Conservation (phyloP, 2,888 invertebrate genomes). For the Dastarcus helophoroides region DNA sequence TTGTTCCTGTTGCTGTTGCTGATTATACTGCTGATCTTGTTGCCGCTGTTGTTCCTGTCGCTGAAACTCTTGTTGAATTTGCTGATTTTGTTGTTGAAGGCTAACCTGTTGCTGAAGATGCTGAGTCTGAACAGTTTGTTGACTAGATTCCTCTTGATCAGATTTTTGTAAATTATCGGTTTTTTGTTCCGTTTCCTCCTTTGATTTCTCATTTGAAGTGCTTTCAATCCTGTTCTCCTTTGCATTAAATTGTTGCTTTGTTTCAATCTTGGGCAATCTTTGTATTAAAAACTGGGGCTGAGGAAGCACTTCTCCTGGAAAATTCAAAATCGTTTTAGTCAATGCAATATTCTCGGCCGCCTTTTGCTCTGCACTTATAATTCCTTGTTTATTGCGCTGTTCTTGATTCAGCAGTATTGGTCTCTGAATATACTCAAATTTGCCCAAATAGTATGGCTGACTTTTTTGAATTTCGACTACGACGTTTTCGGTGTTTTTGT, state of each 20-base stretch:
- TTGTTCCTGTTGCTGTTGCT: too few relatives aligned
- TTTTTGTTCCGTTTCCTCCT: too few relatives aligned
- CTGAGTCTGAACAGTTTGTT: constrained; percentile 17
- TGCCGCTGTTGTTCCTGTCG: too few relatives aligned
- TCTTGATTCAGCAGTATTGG: constrained; percentile 29
- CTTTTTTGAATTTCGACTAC: constrained; percentile 54
- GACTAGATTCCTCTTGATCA: not conserved
- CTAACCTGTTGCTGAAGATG: constrained; percentile 18
- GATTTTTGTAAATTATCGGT: too few relatives aligned
- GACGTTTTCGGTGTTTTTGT: constrained; percentile 10
- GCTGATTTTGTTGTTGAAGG: constrained; percentile 26
- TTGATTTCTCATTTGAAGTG: too few relatives aligned
- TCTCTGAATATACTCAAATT: constrained; percentile 37
- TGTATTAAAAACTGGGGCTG: constrained; percentile 10
- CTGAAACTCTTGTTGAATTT: too few relatives aligned
- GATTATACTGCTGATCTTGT: too few relatives aligned
- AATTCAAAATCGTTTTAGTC: constrained; percentile 32
- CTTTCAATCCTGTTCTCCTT: too few relatives aligned
- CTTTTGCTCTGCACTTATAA: too few relatives aligned
- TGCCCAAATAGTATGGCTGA: constrained; percentile 42
- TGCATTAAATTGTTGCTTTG: not conserved
- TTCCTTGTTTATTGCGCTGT: constrained; percentile 26
- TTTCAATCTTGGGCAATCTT: constrained; percentile 13
- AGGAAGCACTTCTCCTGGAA: constrained; percentile 13
- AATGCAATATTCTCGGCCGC: constrained; percentile 38